Percentiles rank a stretch among this genome's conserved stretches.
These are phyloP conservation scores for Patiria pectinifera DNA, from an alignment of 53 echinoderm and acorn worm species.

Conservation along the genomic window DNA sequence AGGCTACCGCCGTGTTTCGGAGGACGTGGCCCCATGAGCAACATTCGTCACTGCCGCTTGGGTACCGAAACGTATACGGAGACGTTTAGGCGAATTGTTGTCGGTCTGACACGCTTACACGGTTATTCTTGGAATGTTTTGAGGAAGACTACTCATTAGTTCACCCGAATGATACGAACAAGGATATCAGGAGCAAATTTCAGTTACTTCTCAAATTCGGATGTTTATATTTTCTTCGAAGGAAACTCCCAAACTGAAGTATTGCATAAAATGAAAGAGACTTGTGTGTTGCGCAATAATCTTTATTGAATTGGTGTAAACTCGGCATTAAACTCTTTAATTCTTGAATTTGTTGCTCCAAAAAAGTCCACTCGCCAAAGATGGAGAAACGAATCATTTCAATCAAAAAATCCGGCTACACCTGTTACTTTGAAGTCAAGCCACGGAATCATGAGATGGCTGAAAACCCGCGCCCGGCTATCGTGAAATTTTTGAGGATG, in stretches of 20 bases:
- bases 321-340: neutral
- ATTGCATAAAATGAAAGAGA: neutral
- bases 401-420: neutral
- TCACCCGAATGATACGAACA: too few relatives aligned
- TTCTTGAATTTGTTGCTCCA: neutral
- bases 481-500: neutral
- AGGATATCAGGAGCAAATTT: too few relatives aligned
- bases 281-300: neutral
- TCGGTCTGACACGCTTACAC: too few relatives aligned
- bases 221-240: too few relatives aligned
- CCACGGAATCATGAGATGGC: neutral
- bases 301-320: neutral
- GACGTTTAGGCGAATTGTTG: neutral
- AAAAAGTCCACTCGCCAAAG: neutral
- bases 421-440: constrained; percentile 2
- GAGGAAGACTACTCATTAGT: too few relatives aligned
- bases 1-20: neutral
- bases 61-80: neutral
- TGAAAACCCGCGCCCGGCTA: neutral
- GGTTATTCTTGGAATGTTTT: too few relatives aligned
- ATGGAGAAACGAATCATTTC: constrained; percentile 23
- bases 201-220: too few relatives aligned
- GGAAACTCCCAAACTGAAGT: too few relatives aligned
- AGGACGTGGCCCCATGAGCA: neutral
- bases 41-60: neutral